A percentile compares a stretch with the other conserved stretches of the same genome.
Conservation (phyloP, 64 coral and sea anemone species). For the Trachythela sp. region DNA sequence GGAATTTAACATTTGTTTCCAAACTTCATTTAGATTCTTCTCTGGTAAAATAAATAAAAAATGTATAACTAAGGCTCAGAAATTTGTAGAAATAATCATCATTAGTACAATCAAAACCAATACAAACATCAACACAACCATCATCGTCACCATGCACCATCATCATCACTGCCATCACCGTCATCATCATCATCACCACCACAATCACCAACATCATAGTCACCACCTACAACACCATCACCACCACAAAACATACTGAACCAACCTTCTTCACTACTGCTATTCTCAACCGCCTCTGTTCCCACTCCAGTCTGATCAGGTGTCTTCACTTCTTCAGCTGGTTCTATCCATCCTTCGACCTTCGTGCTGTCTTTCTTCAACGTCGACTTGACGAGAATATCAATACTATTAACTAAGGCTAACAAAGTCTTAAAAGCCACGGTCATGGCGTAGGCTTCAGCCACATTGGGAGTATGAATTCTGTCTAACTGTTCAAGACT, state of each 20-base stretch:
- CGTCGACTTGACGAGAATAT: conserved; percentile 56
- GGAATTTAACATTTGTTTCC: conserved; percentile 80
- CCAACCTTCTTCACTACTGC: conserved; percentile 60
- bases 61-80: too few species aligned
- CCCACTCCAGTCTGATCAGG: conserved; percentile 73
- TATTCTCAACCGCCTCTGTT: conserved; percentile 52
- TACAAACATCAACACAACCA: too few species aligned
- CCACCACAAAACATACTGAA: neutral
- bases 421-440: conserved; percentile 89
- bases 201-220: neutral
- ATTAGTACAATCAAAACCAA: too few species aligned
- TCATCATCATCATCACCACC: neutral
- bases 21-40: conserved; percentile 46
- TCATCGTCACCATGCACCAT: neutral
- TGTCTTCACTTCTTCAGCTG: conserved; percentile 25
- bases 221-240: too few species aligned
- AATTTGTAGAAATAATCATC: too few species aligned
- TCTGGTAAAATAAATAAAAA: neutral
- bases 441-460: conserved; percentile 82
- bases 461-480: conserved; percentile 63
- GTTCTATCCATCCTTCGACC: conserved; percentile 93
- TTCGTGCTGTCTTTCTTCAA: neutral
- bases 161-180: neutral
- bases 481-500: conserved; percentile 87
- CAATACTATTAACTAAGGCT: conserved; percentile 83